These are phyloP conservation scores for Argyrosomus regius DNA, from an alignment of 2,797 vertebrate species.

Conservation along the genomic window DNA sequence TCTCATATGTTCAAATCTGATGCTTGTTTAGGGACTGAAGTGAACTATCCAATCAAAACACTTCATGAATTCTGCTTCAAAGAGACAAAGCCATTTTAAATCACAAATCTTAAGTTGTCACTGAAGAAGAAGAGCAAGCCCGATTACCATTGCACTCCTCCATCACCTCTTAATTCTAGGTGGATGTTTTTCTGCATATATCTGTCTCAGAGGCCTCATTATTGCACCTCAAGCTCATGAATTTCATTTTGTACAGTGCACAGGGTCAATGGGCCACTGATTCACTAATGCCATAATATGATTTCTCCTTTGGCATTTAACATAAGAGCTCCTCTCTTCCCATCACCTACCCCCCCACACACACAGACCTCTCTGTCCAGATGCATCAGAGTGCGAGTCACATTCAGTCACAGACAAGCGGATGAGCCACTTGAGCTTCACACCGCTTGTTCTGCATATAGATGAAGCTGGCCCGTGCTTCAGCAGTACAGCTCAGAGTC, in stretches of 20 bases:
- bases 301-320: constrained; percentile 82
- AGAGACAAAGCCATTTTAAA: neutral
- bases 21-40: neutral
- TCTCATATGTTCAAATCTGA: neutral
- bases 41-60: constrained; percentile 5
- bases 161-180: constrained; percentile 26
- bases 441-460: constrained; percentile 83
- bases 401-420: constrained; percentile 78
- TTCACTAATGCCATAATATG: constrained; percentile 79
- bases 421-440: constrained; percentile 74
- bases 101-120: neutral
- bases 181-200: constrained; percentile 41
- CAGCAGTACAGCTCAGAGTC: constrained; percentile 29
- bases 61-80: neutral
- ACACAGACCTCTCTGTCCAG: neutral
- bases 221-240: constrained; percentile 47
- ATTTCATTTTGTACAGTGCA: constrained; percentile 55
- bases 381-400: constrained; percentile 81
- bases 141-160: neutral
- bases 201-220: constrained; percentile 49
- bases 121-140: neutral
- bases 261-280: constrained; percentile 72
- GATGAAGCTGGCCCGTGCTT: constrained; percentile 74
- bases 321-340: constrained; percentile 32
- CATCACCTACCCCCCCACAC: neutral